Evolutionary conservation across 1,140 invertebrate species (phyloP).

Genomic region (Stenopsyche tienmushanensis): DNA sequence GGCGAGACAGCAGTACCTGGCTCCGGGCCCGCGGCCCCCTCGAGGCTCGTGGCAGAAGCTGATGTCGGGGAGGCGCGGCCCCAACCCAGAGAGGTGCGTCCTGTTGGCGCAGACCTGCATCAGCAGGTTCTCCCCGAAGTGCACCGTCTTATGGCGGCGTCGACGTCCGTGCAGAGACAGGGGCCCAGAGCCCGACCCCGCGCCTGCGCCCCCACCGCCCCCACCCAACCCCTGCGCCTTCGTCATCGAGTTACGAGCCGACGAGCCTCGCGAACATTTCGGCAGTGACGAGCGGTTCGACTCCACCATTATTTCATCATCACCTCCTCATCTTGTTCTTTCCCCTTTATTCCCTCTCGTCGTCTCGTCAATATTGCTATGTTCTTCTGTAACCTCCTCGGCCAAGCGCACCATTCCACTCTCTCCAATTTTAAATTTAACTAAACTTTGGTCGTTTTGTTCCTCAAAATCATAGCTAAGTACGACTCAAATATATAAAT

Average conservation of each 20-base stretch:
- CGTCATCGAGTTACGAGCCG: slow-evolving; percentile 41
- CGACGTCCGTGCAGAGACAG: slow-evolving; percentile 59
- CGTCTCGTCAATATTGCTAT: background rate
- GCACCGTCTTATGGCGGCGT: slow-evolving; percentile 70
- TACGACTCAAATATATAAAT: no score
- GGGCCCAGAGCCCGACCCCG: slow-evolving; percentile 51
- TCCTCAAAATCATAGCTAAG: background rate
- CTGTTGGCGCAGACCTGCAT: slow-evolving; percentile 68
- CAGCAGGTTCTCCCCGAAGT: slow-evolving; percentile 70
- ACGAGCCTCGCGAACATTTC: slow-evolving; percentile 51
- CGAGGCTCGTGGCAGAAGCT: slow-evolving; percentile 55
- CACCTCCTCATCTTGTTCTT: slow-evolving; percentile 42
- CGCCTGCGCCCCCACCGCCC: slow-evolving; percentile 49
- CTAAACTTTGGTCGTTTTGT: no score
- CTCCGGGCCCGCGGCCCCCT: slow-evolving; percentile 49
- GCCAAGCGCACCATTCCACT: background rate
- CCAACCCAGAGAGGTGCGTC: slow-evolving; percentile 51
- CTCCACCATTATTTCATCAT: slow-evolving; percentile 57
- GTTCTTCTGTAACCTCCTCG: background rate
- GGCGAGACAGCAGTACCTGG: slow-evolving; percentile 53
- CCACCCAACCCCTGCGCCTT: slow-evolving; percentile 32
- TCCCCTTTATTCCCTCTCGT: background rate
- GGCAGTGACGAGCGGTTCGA: slow-evolving; percentile 54
- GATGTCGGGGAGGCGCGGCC: slow-evolving; percentile 52
- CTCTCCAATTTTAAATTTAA: no score